Evolutionary conservation across 2,113 vertebrate species (phyloP).

Genomic region (Meleagris gallopavo): DNA sequence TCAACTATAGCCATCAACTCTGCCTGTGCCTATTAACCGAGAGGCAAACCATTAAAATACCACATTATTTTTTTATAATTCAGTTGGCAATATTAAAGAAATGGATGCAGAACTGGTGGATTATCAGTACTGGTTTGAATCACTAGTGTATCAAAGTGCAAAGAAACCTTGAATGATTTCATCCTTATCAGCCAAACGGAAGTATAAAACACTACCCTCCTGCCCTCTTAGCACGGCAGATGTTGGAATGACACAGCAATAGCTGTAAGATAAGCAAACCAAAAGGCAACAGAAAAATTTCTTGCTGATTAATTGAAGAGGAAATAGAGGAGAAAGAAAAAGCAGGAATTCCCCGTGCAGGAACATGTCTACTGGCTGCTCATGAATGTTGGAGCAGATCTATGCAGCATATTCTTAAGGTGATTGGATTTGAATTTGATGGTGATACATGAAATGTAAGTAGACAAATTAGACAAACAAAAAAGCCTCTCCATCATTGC

Average conservation of each 20-base stretch:
- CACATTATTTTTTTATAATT: background rate
- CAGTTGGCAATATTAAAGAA: background rate
- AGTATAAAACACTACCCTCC: background rate
- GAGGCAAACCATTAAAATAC: background rate
- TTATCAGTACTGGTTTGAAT: background rate
- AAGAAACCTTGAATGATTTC: background rate
- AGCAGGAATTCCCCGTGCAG: background rate
- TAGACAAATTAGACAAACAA: background rate
- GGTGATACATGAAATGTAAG: background rate
- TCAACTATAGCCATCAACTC: slow-evolving; percentile 25
- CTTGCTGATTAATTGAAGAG: background rate
- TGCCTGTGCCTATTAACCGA: background rate
- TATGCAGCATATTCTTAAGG: background rate
- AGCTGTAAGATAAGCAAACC: background rate
- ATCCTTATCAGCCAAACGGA: background rate
- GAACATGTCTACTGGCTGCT: background rate
- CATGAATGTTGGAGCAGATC: background rate
- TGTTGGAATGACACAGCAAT: background rate
- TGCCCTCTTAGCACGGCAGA: background rate
- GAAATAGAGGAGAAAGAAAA: background rate
- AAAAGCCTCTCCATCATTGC: background rate
- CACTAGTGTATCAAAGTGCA: background rate
- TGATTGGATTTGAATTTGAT: background rate
- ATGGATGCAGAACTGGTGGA: background rate
- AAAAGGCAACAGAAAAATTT: background rate